Base-by-base conservation (phyloP, 2,113 vertebrate genomes). In the Corythaeola cristata region DNA sequence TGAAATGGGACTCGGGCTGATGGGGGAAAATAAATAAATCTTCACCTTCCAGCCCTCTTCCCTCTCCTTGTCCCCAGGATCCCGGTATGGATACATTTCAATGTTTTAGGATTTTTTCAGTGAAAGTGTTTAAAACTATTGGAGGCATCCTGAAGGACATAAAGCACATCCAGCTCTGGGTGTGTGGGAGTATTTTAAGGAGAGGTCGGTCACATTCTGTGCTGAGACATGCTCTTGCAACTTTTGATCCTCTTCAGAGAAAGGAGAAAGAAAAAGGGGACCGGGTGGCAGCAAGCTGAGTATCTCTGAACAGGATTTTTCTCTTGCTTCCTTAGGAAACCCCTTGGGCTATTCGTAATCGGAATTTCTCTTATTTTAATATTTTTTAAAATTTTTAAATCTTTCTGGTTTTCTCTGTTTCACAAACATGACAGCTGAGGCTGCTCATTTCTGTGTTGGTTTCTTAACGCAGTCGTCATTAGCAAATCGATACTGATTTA, bases 401-500 rank as follows among this genome's bases (percentile, higher is more conserved):
- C 17, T 66, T 75, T 26, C 52, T 52, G 8, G 6, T 39, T 88
- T 90, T 78, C 50, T 85, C 22, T 20, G 0, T 88, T 95, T 85
- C 52, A 75, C 39, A 62, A 77, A 91, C 18, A 52, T 35, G 68
- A 56, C 67, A 90, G 21, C 89, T 15, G 35, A 76, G 67, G 63
- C 71, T 88, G 77, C 66, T 92, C 15, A 1, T 85, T 77, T 67
- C 71, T 30, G 21, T 41, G 23, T 50, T 85, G 58, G 45, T 67
- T 91, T 87, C 73, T 85, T 75, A 95, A 82, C 1, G 0, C 50
- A 58, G 47, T 77, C 1, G 0, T 87, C 8, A 3, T 94, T 93
- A 90, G 60, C 74, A 90, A 85, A 87, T 88, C 75, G 24, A 71
- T 85, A 94, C 87, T 85, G 69, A 90, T 94, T 92, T 87, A 77